These are phyloP conservation scores for Nebria ingens DNA, from an alignment of 1,140 invertebrate species.

Conservation along the genomic window DNA sequence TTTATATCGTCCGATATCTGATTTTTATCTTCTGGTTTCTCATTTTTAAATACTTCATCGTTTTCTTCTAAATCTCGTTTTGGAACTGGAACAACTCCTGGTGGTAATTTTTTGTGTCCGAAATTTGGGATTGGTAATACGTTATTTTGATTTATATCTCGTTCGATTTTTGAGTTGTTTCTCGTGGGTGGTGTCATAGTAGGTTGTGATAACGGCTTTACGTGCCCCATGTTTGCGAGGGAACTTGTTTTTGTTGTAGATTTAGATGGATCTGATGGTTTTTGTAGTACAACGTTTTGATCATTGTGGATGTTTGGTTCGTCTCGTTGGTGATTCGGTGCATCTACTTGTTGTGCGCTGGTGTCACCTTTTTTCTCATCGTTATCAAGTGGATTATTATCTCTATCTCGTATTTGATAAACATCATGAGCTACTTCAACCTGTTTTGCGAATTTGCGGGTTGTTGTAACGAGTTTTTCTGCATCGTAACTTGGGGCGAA, in stretches of 20 bases:
- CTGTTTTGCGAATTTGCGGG: background rate
- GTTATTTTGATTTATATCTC: slow-evolving; percentile 13
- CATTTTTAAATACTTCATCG: slow-evolving; percentile 9
- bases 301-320: background rate
- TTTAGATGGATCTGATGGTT: slow-evolving; percentile 1
- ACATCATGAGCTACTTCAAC: background rate
- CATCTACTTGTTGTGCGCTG: background rate
- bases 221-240: slow-evolving; percentile 16
- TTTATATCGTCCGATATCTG: slow-evolving; percentile 11
- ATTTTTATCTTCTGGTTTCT: slow-evolving; percentile 22
- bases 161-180: background rate
- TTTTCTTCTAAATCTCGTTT: slow-evolving; percentile 16
- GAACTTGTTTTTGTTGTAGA: background rate
- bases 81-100: slow-evolving; percentile 25
- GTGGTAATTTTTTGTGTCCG: slow-evolving; percentile 20
- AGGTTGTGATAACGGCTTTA: slow-evolving; percentile 20
- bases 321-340: background rate
- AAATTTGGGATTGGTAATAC: slow-evolving; percentile 14
- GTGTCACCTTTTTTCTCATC: background rate
- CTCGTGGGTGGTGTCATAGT: slow-evolving; percentile 21
- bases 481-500: no score
- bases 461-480: slow-evolving; percentile 5
- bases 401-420: background rate
- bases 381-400: background rate
- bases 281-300: background rate